phyloP scores from a whole-genome alignment of 2,797 vertebrate genomes.

The Sphenodon punctatus region DNA sequence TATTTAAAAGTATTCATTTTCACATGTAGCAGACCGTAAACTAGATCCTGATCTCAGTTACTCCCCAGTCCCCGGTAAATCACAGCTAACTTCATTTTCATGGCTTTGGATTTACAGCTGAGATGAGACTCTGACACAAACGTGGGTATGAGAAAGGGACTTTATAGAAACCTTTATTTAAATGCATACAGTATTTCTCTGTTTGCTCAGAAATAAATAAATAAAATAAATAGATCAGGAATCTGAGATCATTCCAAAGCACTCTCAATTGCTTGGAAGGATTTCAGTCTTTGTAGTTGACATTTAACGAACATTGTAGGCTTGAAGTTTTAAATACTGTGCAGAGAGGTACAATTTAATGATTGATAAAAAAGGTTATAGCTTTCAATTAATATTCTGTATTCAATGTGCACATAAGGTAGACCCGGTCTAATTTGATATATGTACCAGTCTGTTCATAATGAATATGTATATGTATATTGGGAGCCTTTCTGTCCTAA shows the following conservation, averaged over 20 bases:
- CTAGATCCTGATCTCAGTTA: background rate
- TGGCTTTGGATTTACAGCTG: background rate
- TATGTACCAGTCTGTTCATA: background rate
- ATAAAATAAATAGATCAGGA: background rate
- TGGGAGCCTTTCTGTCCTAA: background rate
- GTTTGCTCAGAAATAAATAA: no score
- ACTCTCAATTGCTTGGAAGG: background rate
- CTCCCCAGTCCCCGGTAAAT: background rate
- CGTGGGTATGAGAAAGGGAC: background rate
- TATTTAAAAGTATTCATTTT: background rate
- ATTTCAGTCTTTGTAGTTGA: background rate
- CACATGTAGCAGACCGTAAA: background rate
- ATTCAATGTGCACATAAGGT: background rate
- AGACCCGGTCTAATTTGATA: background rate
- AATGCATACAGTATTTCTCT: background rate
- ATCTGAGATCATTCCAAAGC: background rate
- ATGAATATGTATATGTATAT: background rate
- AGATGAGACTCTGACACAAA: background rate
- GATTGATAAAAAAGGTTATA: background rate
- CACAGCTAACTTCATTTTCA: background rate
- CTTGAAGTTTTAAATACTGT: background rate
- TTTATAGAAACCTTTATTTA: background rate
- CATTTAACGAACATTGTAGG: background rate
- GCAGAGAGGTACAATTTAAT: background rate
- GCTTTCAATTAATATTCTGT: background rate